Evolutionary conservation across 2,113 vertebrate genomes (phyloP).

Genomic region (Piprites chloris): DNA sequence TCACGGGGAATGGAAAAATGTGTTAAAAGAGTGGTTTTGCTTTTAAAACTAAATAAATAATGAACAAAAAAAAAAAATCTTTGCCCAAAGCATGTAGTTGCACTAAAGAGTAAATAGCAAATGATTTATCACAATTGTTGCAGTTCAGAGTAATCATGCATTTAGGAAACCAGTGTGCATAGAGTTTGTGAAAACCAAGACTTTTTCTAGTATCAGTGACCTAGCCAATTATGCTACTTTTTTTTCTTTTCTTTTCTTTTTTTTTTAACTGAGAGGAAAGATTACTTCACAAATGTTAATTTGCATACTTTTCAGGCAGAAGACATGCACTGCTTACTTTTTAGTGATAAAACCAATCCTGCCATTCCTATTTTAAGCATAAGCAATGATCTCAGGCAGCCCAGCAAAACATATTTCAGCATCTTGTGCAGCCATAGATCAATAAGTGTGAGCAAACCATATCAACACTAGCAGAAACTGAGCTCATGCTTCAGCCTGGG

Average conservation of each 20-base stretch:
- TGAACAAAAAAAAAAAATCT: not conserved
- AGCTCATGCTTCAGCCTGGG: not conserved
- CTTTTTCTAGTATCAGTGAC: not conserved
- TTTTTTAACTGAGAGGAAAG: not conserved
- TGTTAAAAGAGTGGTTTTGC: not conserved
- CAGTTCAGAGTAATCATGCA: not conserved
- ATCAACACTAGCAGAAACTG: not conserved
- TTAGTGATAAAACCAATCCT: not conserved
- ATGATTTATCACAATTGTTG: constrained; percentile 8
- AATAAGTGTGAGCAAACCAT: not conserved
- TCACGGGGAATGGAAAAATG: not conserved
- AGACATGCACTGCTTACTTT: not conserved
- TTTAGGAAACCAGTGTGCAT: not conserved
- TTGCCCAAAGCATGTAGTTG: not conserved
- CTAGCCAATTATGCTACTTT: not conserved
- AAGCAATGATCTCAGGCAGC: not conserved
- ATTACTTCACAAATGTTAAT: not conserved
- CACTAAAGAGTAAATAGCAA: not conserved
- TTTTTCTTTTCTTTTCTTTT: not conserved
- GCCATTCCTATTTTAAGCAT: not conserved
- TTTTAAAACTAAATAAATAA: constrained; percentile 37
- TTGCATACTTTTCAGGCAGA: not conserved
- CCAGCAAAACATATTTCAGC: not conserved
- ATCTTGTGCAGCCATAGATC: not conserved
- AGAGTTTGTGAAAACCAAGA: not conserved